Base-by-base conservation (phyloP, 2,888 invertebrate species). In the Caenorhabditis angaria region DNA sequence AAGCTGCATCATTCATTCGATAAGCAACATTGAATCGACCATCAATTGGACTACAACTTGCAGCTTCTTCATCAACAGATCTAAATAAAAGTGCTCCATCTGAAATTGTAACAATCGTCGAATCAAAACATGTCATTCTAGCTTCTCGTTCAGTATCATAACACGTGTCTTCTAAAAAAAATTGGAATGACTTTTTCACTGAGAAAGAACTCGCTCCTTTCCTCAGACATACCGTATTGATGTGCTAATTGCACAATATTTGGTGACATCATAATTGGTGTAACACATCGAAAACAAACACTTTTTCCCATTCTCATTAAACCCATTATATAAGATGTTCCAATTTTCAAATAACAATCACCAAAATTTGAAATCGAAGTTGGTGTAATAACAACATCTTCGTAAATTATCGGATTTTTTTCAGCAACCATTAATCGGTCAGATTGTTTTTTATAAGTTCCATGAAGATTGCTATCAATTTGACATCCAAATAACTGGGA, bases 221-320 rank as follows among this genome's bases (percentile, higher is more conserved):
- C 48, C 51, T 51, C 24, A 35, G 10, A 24, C 51, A 12, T 56
- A 82, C 82, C 82, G 27, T 73, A 72, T 63, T 82, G 83, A 70
- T 82, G 81, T n/a, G 81, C 80, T 14, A 77, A 47, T 20, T 83
- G 82, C 10, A 83, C 61, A 20, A 83, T 76, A 63, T 83, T 83
- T 1, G 72, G 58, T 1, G 79, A 68, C n/a, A 72, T 58, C 5
- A 78, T 47, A 3, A 83, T 69, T 12, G 82, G 75, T 1, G 83
- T 82, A 22, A 82, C 64, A 61, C 83, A 83, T 25, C 82, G 78
- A 61, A 76, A 83, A 69, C 83, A 83, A 8, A 79, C 70, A 24
- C 78, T 61, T 2, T 70, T 63, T n/a, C 80, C 82, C 76, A 83
- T 80, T 61, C 81, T 48, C 82, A 78, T 82, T 56, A 78, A 54